Conservation (phyloP, 2,888 invertebrate species). For the Hedychridium roseum region DNA sequence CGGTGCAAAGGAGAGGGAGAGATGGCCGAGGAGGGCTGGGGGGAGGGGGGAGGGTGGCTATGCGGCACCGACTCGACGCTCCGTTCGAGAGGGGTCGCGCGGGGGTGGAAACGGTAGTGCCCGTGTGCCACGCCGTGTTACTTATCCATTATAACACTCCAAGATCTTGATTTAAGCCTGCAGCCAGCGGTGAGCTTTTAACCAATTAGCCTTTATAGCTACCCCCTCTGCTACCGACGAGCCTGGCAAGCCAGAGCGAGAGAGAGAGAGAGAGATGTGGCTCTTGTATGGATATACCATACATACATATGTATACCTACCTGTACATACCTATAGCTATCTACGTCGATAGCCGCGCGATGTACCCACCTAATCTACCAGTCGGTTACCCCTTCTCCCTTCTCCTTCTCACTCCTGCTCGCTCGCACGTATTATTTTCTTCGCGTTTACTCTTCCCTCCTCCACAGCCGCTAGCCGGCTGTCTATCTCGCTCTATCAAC, state of each 20-base stretch:
- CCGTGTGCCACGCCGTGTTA: constrained; percentile 60
- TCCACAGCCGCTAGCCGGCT: too few species aligned
- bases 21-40: constrained; percentile 12
- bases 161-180: constrained; percentile 65
- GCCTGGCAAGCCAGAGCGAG: constrained; percentile 3
- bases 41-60: constrained; percentile 22
- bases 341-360: constrained; percentile 46
- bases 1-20: constrained; percentile 20
- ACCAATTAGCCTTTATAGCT: constrained; percentile 65
- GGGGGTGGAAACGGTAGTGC: constrained; percentile 29
- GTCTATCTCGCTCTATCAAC: constrained; percentile 14
- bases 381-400: constrained; percentile 37
- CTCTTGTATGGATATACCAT: too few species aligned
- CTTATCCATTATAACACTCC: constrained; percentile 65
- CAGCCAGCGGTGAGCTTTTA: constrained; percentile 64
- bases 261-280: constrained; percentile 1
- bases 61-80: constrained; percentile 28
- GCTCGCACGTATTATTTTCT: too few species aligned
- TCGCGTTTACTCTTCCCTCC: too few species aligned
- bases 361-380: constrained; percentile 54
- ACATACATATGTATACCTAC: too few species aligned
- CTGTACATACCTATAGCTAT: constrained; percentile 26
- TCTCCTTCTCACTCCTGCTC: constrained; percentile 14
- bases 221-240: too few species aligned
- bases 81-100: constrained; percentile 2